phyloP scores from a whole-genome alignment of 2,797 vertebrate species.

The Sebastes diploproa region DNA sequence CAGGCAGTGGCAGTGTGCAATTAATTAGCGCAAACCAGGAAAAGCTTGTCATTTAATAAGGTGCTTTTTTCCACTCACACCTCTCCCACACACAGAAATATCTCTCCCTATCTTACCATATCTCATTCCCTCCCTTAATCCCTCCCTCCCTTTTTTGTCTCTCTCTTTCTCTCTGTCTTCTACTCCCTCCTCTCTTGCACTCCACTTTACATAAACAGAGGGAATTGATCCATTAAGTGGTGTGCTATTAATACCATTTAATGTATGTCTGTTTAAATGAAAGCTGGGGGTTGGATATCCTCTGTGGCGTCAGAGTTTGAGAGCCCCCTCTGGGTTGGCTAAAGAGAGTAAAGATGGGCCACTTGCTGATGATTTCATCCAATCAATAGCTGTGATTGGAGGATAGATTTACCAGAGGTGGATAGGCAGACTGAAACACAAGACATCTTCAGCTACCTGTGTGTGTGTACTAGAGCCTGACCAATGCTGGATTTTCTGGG shows the following conservation, averaged over 20 bases:
- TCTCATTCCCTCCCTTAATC: constrained; percentile 50
- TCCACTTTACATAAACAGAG: constrained; percentile 90
- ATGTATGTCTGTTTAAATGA: constrained; percentile 91
- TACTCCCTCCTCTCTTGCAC: constrained; percentile 70
- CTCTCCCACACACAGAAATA: constrained; percentile 64
- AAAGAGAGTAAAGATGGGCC: constrained; percentile 79
- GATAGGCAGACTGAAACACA: background rate
- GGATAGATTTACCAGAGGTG: constrained; percentile 46
- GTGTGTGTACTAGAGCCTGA: background rate
- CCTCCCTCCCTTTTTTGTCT: constrained; percentile 22
- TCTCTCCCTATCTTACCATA: constrained; percentile 58
- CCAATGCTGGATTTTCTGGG: background rate
- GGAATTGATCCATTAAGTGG: constrained; percentile 94
- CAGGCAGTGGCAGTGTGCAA: constrained; percentile 90
- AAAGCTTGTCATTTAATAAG: constrained; percentile 98
- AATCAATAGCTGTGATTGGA: constrained; percentile 81
- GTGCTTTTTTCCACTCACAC: constrained; percentile 83
- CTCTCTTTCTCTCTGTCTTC: constrained; percentile 15
- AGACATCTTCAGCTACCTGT: background rate
- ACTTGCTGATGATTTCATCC: constrained; percentile 72
- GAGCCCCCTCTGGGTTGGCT: constrained; percentile 77
- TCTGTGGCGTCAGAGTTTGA: constrained; percentile 73
- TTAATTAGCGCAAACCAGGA: constrained; percentile 93
- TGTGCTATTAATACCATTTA: constrained; percentile 91
- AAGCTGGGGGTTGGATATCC: constrained; percentile 84